Conservation (phyloP, 2,888 invertebrate genomes). For the Pheosia tremula region DNA sequence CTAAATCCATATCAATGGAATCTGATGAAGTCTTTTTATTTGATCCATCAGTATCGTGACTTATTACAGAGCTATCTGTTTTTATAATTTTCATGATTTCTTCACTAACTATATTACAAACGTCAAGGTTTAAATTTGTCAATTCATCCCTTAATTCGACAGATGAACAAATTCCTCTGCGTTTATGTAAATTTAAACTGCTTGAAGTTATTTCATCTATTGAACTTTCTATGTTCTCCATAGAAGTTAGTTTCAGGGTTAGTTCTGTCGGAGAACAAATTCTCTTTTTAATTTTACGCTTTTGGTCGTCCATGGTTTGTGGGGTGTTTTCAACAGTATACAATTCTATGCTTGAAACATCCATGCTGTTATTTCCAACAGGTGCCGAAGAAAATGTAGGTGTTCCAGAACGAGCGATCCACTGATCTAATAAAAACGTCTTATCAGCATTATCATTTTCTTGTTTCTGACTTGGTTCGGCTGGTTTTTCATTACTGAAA, state of each 20-base stretch:
- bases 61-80: conserved; percentile 72
- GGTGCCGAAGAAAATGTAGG: conserved; percentile 80
- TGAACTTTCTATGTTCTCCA: conserved; percentile 73
- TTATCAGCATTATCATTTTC: conserved; percentile 78
- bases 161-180: conserved; percentile 84
- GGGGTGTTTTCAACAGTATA: conserved; percentile 80
- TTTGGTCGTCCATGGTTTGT: conserved; percentile 56
- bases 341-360: conserved; percentile 75
- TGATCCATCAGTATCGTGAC: conserved; percentile 76
- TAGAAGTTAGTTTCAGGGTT: conserved; percentile 70
- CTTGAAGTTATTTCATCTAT: conserved; percentile 76
- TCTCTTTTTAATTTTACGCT: conserved; percentile 58
- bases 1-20: conserved; percentile 81
- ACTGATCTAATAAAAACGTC: conserved; percentile 79
- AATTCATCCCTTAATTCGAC: conserved; percentile 77
- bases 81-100: conserved; percentile 71
- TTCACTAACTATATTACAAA: conserved; percentile 63
- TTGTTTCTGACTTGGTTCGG: conserved; percentile 54
- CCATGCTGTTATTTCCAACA: conserved; percentile 70
- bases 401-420: conserved; percentile 79
- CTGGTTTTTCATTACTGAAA: conserved; percentile 41
- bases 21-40: conserved; percentile 82
- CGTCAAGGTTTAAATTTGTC: conserved; percentile 63
- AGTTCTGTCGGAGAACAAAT: conserved; percentile 81
- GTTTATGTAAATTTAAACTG: conserved; percentile 78